Conservation (phyloP, 2,113 vertebrate species). For the Istiophorus platypterus region DNA sequence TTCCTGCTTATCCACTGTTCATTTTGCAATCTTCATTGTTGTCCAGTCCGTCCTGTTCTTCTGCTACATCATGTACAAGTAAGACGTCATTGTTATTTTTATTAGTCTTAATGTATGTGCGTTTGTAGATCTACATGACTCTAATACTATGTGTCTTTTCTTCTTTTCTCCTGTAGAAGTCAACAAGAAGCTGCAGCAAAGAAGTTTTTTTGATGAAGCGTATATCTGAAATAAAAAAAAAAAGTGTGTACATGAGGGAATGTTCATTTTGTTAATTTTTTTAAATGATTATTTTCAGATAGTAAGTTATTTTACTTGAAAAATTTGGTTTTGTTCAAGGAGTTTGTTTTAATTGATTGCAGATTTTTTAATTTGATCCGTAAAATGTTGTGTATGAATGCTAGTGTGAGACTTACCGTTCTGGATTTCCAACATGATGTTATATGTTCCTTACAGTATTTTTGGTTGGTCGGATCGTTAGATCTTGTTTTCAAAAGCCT, state of each 20-base stretch:
- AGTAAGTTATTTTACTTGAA: constrained; percentile 86
- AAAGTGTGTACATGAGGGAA: constrained; percentile 83
- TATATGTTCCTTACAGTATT: constrained; percentile 80
- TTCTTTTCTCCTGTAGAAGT: constrained; percentile 83
- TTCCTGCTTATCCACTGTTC: constrained; percentile 90
- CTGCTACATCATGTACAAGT: constrained; percentile 96
- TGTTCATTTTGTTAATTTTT: constrained; percentile 75
- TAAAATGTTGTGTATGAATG: constrained; percentile 69
- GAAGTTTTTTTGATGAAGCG: constrained; percentile 97
- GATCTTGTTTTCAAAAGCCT: constrained; percentile 48
- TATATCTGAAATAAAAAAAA: constrained; percentile 38
- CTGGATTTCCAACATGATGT: constrained; percentile 65
- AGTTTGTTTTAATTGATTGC: constrained; percentile 72
- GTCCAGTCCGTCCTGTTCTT: constrained; percentile 92
- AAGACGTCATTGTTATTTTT: constrained; percentile 57
- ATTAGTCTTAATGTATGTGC: neutral
- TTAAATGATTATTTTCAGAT: constrained; percentile 65
- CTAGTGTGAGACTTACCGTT: constrained; percentile 41
- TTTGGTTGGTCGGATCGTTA: constrained; percentile 48
- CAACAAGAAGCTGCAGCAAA: constrained; percentile 99
- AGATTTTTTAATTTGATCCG: constrained; percentile 81
- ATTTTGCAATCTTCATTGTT: constrained; percentile 91
- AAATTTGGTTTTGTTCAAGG: constrained; percentile 56
- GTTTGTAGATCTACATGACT: neutral
- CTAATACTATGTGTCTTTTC: constrained; percentile 28